These are phyloP conservation scores for Eulemur macaco DNA, from an alignment of 2,113 vertebrate species.

Conservation along the genomic window DNA sequence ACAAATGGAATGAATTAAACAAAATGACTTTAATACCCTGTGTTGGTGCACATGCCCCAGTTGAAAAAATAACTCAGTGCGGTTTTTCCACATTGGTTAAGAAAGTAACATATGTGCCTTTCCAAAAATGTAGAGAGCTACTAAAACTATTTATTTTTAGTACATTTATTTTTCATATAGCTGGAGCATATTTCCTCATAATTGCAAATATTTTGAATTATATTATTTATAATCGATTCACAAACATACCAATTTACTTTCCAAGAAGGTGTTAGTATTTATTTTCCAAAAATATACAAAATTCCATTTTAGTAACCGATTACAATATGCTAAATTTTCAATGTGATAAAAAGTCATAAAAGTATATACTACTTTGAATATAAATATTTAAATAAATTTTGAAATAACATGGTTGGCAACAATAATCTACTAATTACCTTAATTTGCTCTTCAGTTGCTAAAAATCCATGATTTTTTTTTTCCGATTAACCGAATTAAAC, in stretches of 20 bases:
- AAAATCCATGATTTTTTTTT: slow-evolving; percentile 79
- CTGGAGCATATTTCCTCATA: not conserved
- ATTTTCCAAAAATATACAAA: not conserved
- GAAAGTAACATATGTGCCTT: not conserved
- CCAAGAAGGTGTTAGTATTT: not conserved
- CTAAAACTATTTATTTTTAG: not conserved
- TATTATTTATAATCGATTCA: not conserved
- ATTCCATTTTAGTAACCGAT: not conserved
- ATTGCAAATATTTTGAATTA: not conserved
- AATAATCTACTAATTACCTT: slow-evolving; percentile 82
- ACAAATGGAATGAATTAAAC: not conserved
- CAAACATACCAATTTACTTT: not conserved
- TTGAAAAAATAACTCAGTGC: not conserved
- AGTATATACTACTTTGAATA: not conserved
- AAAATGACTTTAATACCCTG: not conserved
- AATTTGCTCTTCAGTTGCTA: slow-evolving; percentile 80
- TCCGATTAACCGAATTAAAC: slow-evolving; percentile 76
- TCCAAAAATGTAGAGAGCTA: not conserved
- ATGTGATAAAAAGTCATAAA: not conserved
- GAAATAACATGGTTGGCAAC: slow-evolving; percentile 1
- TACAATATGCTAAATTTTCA: not conserved
- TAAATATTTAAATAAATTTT: slow-evolving; percentile 43
- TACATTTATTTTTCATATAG: not conserved
- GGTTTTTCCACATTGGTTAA: not conserved
- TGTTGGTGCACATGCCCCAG: not conserved